Conservation (phyloP, 1,140 invertebrate genomes). For the Macrobrachium rosenbergii region DNA sequence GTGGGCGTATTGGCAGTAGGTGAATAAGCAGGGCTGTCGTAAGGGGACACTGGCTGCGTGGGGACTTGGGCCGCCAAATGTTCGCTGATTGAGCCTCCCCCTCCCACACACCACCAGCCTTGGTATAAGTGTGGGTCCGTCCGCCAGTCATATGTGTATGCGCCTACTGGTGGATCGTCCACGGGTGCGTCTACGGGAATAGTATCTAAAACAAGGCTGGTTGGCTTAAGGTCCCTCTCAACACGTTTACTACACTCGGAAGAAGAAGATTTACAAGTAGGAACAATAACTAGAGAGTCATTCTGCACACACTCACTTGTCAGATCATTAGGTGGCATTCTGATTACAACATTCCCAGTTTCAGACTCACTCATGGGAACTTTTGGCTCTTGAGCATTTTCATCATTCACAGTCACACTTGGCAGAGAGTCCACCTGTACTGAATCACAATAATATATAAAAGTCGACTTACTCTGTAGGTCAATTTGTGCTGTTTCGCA, state of each 20-base stretch:
- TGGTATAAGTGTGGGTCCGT: slow-evolving; percentile 63
- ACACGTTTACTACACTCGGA: slow-evolving; percentile 4
- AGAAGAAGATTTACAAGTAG: slow-evolving; percentile 3
- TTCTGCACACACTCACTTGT: slow-evolving; percentile 25
- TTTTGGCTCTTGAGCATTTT: too few species aligned
- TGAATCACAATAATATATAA: too few species aligned
- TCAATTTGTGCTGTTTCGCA: slow-evolving; percentile 17
- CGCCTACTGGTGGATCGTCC: slow-evolving; percentile 40
- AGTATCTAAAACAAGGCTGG: slow-evolving; percentile 37
- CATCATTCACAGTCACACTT: too few species aligned
- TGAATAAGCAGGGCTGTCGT: slow-evolving; percentile 62
- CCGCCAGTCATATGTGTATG: slow-evolving; percentile 51
- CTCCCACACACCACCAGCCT: slow-evolving; percentile 60
- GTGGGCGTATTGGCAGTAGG: slow-evolving; percentile 38
- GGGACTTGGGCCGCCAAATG: slow-evolving; percentile 63
- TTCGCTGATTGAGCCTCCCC: slow-evolving; percentile 56
- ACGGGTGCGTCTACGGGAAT: slow-evolving; percentile 14
- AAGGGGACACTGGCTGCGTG: slow-evolving; percentile 64
- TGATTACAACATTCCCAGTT: too few species aligned
- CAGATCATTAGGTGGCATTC: too few species aligned
- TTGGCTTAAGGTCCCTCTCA: slow-evolving; percentile 15
- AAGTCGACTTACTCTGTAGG: background rate
- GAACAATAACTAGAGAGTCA: slow-evolving; percentile 22
- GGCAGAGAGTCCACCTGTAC: too few species aligned
- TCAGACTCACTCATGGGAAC: too few species aligned